A percentile compares a stretch with the other conserved stretches of the same genome.
Conservation (phyloP, 2,113 vertebrate species). For the Aegypius monachus region DNA sequence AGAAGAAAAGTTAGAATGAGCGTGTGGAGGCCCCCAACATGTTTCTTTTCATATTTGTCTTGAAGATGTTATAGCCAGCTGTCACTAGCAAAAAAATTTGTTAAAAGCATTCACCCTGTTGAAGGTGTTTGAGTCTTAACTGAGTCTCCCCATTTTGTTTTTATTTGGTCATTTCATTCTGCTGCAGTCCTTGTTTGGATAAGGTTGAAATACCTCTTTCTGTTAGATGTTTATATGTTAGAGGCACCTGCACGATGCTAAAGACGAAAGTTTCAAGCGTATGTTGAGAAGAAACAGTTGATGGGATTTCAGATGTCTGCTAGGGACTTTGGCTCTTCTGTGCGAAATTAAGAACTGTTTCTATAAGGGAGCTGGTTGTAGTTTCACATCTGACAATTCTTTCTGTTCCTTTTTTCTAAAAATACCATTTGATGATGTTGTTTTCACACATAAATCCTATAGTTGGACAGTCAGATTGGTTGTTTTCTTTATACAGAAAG, state of each 20-base stretch:
- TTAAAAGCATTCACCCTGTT: not conserved
- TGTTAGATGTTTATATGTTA: not conserved
- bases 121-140: not conserved
- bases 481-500: not conserved
- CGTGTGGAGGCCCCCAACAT: not conserved
- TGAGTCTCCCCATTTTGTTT: not conserved
- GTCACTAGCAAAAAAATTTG: not conserved
- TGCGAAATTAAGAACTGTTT: not conserved
- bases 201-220: not conserved
- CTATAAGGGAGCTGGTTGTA: not conserved
- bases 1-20: not conserved
- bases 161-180: not conserved
- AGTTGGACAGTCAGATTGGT: not conserved
- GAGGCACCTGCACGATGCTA: not conserved
- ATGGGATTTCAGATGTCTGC: not conserved
- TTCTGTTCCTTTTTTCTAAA: not conserved
- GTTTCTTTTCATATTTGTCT: rapidly evolving
- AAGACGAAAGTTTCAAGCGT: not conserved
- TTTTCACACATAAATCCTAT: not conserved
- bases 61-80: not conserved
- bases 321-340: not conserved
- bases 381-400: not conserved
- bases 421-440: not conserved
- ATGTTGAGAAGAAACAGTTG: not conserved
- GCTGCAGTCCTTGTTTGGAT: not conserved